Evolutionary conservation across 2,888 invertebrate species (phyloP).

Genomic region (Drosophila leonis): DNA sequence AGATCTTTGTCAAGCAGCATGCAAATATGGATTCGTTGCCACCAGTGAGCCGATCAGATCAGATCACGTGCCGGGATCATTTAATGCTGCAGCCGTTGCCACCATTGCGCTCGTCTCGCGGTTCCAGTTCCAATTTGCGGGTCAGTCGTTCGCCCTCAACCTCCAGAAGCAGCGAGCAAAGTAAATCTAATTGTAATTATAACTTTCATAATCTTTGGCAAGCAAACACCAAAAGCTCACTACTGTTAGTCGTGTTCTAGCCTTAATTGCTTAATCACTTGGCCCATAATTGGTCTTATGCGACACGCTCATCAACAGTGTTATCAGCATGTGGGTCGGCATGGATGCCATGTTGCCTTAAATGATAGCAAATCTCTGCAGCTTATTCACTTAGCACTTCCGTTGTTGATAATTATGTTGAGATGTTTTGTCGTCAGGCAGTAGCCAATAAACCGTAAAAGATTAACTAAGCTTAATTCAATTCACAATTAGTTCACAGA

Average conservation of each 20-base stretch:
- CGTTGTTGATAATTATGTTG: constrained; percentile 28
- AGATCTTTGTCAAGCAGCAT: constrained; percentile 52
- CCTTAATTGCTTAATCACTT: constrained; percentile 38
- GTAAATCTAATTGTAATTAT: constrained; percentile 69
- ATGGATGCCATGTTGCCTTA: constrained; percentile 24
- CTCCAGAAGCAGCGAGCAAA: constrained; percentile 82
- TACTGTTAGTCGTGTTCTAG: constrained; percentile 7
- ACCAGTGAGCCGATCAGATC: constrained; percentile 40
- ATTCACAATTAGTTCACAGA: not conserved
- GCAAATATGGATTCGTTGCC: constrained; percentile 71
- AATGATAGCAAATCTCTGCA: constrained; percentile 30
- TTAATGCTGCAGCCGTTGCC: constrained; percentile 62
- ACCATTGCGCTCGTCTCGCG: constrained; percentile 65
- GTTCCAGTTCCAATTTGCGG: constrained; percentile 75
- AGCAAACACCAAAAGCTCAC: constrained; percentile 19
- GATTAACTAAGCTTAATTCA: not conserved
- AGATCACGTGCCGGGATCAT: constrained; percentile 63
- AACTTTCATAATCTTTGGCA: constrained; percentile 15
- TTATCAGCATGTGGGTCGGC: constrained; percentile 32
- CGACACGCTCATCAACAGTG: constrained; percentile 29
- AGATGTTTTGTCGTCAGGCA: constrained; percentile 1
- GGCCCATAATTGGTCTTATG: constrained; percentile 35
- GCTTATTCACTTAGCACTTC: constrained; percentile 41
- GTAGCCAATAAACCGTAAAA: constrained; percentile 10
- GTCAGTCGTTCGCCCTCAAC: constrained; percentile 84